Evolutionary conservation across 2,888 invertebrate species (phyloP).

Genomic region (Loripinus fragilis): DNA sequence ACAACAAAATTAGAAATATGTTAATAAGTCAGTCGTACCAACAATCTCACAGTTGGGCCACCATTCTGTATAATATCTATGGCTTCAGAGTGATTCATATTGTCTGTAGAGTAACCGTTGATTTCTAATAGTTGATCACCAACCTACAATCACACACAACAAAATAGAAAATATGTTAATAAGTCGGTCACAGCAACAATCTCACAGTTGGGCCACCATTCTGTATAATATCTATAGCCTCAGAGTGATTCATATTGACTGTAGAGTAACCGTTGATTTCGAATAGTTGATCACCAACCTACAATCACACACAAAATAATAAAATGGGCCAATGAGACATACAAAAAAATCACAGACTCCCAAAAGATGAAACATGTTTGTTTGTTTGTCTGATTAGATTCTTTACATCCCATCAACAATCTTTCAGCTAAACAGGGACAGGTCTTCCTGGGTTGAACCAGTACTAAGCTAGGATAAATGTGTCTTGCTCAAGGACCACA

Average conservation of each 20-base stretch:
- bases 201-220: conserved; percentile 87
- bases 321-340: no score
- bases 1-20: conserved; percentile 73
- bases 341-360: no score
- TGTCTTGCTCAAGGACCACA: no score
- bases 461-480: no score
- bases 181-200: conserved; percentile 83
- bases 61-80: conserved; percentile 89
- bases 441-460: no score
- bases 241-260: conserved; percentile 89
- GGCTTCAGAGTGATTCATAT: conserved; percentile 90
- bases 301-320: conserved; percentile 46
- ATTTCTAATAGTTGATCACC: conserved; percentile 90
- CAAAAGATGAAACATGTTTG: no score
- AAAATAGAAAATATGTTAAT: conserved; percentile 77
- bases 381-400: no score
- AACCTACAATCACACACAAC: conserved; percentile 84
- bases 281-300: conserved; percentile 89
- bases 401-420: no score
- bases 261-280: conserved; percentile 89
- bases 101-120: conserved; percentile 88
- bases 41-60: conserved; percentile 86
- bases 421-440: no score
- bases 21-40: conserved; percentile 81
- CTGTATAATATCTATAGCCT: conserved; percentile 89